phyloP scores from a whole-genome alignment of 2,113 vertebrate species.

The Lonchura striata region DNA sequence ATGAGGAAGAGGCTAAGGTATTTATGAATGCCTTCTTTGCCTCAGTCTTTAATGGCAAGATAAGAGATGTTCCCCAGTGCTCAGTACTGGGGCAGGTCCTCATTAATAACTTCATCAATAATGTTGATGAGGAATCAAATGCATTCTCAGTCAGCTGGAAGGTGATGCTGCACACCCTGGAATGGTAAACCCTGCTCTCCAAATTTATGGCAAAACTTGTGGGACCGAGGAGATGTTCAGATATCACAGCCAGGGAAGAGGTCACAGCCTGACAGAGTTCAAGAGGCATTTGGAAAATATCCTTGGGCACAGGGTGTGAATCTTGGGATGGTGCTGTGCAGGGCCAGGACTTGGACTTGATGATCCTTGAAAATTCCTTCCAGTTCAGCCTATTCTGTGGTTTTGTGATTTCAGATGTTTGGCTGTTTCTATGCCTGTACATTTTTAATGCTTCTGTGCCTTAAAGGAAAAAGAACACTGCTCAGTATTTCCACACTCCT shows the following conservation, averaged over 20 bases:
- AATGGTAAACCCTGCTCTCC: not conserved
- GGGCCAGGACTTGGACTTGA: rapidly evolving
- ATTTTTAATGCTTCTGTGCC: not conserved
- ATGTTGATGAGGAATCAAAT: not conserved
- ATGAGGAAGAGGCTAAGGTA: not conserved
- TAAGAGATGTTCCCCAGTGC: not conserved
- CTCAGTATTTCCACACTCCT: not conserved
- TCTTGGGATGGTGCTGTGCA: not conserved
- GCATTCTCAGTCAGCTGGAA: not conserved
- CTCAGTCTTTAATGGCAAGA: not conserved
- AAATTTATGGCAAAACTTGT: not conserved
- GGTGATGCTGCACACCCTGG: not conserved
- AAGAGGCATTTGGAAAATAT: rapidly evolving
- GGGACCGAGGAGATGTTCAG: not conserved
- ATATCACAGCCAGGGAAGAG: not conserved
- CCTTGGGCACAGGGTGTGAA: not conserved
- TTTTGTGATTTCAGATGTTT: not conserved
- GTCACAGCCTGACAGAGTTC: not conserved
- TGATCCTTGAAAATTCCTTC: not conserved
- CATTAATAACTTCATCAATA: not conserved
- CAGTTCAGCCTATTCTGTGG: not conserved
- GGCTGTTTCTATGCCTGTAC: not conserved
- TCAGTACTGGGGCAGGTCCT: not conserved
- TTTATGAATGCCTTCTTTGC: not conserved
- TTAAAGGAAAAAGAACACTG: not conserved